These are phyloP conservation scores for Coecobrya sp. DNA, from an alignment of 2,888 invertebrate species.

Conservation along the genomic window DNA sequence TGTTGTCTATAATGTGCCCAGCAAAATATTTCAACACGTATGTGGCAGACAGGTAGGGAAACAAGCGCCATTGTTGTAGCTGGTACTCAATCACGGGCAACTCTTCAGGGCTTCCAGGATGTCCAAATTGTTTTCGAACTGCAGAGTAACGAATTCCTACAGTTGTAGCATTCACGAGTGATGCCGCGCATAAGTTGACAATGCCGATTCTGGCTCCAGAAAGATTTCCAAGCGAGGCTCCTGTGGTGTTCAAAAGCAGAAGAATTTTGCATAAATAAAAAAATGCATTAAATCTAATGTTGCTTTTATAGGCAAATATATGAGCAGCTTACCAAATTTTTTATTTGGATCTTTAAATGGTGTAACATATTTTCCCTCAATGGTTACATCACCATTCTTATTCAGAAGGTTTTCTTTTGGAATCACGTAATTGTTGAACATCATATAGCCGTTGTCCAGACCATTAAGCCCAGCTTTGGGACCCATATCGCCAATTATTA, in stretches of 20 bases:
- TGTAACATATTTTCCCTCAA: conserved; percentile 95
- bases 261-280: too few species aligned
- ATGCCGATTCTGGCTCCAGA: conserved; percentile 92
- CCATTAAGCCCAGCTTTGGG: conserved; percentile 97
- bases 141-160: conserved; percentile 89
- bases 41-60: conserved; percentile 88
- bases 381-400: conserved; percentile 95
- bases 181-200: conserved; percentile 79
- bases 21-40: conserved; percentile 87
- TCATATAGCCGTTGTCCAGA: conserved; percentile 97
- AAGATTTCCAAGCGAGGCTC: conserved; percentile 84
- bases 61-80: conserved; percentile 89
- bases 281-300: too few species aligned
- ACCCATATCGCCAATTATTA: conserved; percentile 97
- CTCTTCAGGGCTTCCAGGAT: conserved; percentile 90
- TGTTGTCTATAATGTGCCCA: conserved; percentile 37
- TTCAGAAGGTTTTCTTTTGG: conserved; percentile 95
- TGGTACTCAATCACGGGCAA: conserved; percentile 97
- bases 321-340: conserved; percentile 90
- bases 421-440: conserved; percentile 96
- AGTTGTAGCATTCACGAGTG: conserved; percentile 87
- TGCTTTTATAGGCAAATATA: too few species aligned
- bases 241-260: conserved; percentile 82
- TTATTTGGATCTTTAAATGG: conserved; percentile 95
- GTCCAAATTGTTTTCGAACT: conserved; percentile 87